Conservation (phyloP, 2,797 vertebrate genomes). For the Momotus momota region DNA sequence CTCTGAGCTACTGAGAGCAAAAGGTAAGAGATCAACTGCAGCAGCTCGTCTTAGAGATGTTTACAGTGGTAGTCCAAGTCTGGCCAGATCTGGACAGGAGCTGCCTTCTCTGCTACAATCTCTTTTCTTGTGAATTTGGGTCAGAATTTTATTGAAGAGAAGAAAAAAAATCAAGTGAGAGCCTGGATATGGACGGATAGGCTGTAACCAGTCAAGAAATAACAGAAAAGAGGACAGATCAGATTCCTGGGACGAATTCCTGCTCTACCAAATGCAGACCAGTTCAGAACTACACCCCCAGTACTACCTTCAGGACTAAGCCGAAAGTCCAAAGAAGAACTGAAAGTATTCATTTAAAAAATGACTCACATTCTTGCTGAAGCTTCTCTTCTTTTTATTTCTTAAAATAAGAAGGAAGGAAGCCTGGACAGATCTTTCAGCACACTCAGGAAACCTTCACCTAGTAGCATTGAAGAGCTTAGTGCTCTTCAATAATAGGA, state of each 20-base stretch:
- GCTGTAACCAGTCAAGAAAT: neutral
- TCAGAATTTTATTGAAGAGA: neutral
- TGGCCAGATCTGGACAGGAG: neutral
- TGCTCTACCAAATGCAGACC: neutral
- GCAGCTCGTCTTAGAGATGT: neutral
- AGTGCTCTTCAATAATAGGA: too few relatives aligned
- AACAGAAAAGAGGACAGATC: neutral
- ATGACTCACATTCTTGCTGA: neutral
- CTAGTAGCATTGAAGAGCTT: neutral
- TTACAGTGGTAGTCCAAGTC: neutral
- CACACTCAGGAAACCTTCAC: neutral
- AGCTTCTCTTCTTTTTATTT: neutral
- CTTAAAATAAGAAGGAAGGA: neutral
- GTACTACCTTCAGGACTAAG: neutral
- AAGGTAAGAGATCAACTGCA: neutral
- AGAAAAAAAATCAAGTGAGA: neutral
- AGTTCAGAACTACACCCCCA: neutral
- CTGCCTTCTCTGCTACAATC: neutral
- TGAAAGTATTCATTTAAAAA: neutral
- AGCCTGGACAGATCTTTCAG: neutral
- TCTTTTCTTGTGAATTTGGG: neutral
- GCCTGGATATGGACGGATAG: neutral
- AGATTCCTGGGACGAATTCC: accelerated
- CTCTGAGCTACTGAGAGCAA: neutral
- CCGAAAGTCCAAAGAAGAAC: neutral